phyloP scores from a whole-genome alignment of 2,888 invertebrate genomes.

The Himalopsyche tibetana region DNA sequence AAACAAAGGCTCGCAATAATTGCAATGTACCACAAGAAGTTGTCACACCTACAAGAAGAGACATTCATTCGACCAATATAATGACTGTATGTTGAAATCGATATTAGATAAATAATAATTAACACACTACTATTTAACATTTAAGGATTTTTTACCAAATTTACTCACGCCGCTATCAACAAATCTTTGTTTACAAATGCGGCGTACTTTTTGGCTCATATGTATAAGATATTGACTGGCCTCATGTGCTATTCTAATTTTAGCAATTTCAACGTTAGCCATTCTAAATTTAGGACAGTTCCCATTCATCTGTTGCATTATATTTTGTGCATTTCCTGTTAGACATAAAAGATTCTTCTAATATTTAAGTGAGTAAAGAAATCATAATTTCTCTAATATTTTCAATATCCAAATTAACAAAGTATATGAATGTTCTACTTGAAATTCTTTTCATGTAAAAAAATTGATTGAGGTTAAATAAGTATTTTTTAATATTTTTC shows the following conservation, averaged over 20 bases:
- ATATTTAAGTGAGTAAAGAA: not conserved
- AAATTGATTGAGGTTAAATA: too few species aligned
- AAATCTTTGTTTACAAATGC: not conserved
- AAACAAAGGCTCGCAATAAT: conserved; percentile 79
- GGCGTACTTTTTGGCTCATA: not conserved
- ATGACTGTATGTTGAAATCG: conserved; percentile 71
- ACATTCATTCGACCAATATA: conserved; percentile 76
- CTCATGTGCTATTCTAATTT: conserved; percentile 34
- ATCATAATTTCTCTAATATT: too few species aligned
- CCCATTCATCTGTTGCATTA: conserved; percentile 4
- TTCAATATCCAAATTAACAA: too few species aligned
- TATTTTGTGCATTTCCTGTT: conserved; percentile 1
- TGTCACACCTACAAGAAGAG: conserved; percentile 79
- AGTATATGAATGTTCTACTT: too few species aligned
- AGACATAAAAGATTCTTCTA: not conserved
- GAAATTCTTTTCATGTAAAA: too few species aligned
- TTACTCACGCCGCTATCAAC: not conserved
- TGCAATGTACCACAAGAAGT: conserved; percentile 79
- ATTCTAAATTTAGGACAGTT: conserved; percentile 26
- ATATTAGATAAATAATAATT: not conserved
- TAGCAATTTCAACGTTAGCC: not conserved
- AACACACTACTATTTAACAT: too few species aligned
- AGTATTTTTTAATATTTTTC: too few species aligned
- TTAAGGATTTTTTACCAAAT: too few species aligned
- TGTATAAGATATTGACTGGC: not conserved